These are phyloP conservation scores for Eupithecia pulchellata DNA, from an alignment of 2,888 invertebrate genomes.

Conservation along the genomic window DNA sequence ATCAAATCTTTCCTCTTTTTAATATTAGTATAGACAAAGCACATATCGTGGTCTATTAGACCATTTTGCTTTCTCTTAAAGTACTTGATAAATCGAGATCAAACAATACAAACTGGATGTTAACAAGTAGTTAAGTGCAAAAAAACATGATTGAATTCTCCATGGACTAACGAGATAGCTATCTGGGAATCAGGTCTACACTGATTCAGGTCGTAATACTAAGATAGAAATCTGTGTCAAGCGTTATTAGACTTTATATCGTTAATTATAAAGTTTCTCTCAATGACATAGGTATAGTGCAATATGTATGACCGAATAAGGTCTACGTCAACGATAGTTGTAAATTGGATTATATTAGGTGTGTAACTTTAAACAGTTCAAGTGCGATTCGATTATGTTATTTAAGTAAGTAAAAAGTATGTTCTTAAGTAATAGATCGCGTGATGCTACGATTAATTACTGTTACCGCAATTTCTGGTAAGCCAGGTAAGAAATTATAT, in stretches of 20 bases:
- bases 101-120: background rate
- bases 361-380: background rate
- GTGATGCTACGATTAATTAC: slow-evolving; percentile 4
- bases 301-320: background rate
- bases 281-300: background rate
- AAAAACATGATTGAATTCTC: slow-evolving; percentile 25
- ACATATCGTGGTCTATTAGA: background rate
- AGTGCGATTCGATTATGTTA: background rate
- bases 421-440: slow-evolving; percentile 20
- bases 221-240: slow-evolving; percentile 14
- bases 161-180: slow-evolving; percentile 19
- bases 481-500: background rate
- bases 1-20: too few species aligned
- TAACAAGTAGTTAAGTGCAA: slow-evolving; percentile 13
- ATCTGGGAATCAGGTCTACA: slow-evolving; percentile 18
- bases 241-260: slow-evolving; percentile 2
- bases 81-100: background rate
- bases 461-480: background rate
- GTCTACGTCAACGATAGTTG: background rate
- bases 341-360: background rate
- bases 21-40: too few species aligned
- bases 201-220: background rate
- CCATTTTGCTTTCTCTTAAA: background rate
- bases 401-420: background rate
- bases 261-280: slow-evolving; percentile 10